These are phyloP conservation scores for Chitala chitala DNA, from an alignment of 2,113 vertebrate genomes.

Conservation along the genomic window DNA sequence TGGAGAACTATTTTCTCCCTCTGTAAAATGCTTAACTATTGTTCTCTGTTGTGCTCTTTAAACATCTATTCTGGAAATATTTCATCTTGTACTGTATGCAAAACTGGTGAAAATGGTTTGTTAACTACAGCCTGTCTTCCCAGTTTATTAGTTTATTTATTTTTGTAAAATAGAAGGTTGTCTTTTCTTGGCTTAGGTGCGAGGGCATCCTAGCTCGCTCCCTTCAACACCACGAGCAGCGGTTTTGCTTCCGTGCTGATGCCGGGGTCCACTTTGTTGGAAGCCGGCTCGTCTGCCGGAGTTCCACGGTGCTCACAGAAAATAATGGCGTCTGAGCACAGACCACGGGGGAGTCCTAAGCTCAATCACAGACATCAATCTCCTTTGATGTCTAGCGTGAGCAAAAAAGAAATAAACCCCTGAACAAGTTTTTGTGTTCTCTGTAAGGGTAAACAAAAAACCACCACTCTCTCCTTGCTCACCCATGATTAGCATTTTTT, in stretches of 20 bases:
- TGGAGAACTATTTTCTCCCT: background rate
- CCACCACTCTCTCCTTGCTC: background rate
- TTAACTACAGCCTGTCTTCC: background rate
- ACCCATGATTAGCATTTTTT: background rate
- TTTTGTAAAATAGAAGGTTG: too few relatives aligned
- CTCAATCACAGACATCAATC: background rate
- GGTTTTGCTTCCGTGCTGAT: background rate
- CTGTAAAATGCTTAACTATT: background rate
- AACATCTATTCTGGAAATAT: background rate
- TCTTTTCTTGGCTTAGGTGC: too few relatives aligned
- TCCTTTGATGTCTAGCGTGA: background rate
- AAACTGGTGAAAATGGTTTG: background rate
- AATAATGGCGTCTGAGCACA: background rate
- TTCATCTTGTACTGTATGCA: background rate
- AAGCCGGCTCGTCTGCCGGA: background rate
- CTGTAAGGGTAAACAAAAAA: conserved; percentile 6
- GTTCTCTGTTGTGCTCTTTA: background rate
- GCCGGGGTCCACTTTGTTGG: background rate
- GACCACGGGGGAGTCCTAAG: background rate
- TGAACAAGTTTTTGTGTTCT: background rate
- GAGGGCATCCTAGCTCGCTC: background rate
- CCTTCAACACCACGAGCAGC: background rate
- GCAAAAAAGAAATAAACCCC: background rate
- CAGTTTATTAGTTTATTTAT: background rate
- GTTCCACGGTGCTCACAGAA: background rate